These are phyloP conservation scores for Chrysolina haemoptera DNA, from an alignment of 2,888 invertebrate genomes.

Conservation along the genomic window DNA sequence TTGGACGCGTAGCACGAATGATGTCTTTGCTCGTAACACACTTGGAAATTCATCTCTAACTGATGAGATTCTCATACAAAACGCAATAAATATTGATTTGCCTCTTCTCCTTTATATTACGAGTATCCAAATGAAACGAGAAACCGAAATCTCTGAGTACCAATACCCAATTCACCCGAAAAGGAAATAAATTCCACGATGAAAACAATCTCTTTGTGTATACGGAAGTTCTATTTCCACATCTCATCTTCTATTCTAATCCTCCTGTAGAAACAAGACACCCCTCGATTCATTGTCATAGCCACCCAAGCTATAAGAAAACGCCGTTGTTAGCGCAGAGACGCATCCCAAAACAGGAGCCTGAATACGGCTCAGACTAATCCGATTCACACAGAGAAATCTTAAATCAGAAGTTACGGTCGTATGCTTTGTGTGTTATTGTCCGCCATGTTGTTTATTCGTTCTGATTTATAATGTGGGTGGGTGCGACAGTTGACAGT, in stretches of 20 bases:
- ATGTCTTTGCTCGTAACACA: no score
- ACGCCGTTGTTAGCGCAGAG: slow-evolving; percentile 46
- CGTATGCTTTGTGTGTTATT: slow-evolving; percentile 62
- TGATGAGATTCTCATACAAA: no score
- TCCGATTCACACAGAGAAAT: slow-evolving; percentile 65
- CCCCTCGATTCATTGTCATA: slow-evolving; percentile 39
- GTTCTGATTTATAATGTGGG: slow-evolving; percentile 62
- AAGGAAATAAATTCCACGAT: slow-evolving; percentile 7
- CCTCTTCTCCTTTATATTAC: no score
- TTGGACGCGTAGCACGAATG: no score
- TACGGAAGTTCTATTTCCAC: slow-evolving; percentile 3
- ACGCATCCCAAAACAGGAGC: slow-evolving; percentile 56
- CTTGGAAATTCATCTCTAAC: no score
- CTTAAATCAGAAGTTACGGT: slow-evolving; percentile 67
- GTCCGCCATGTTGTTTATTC: slow-evolving; percentile 66
- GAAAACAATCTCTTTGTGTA: slow-evolving; percentile 8
- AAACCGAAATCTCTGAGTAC: not conserved
- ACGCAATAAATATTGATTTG: no score
- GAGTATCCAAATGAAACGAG: no score
- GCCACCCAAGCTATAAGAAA: slow-evolving; percentile 44
- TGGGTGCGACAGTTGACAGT: slow-evolving; percentile 46
- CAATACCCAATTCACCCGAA: not conserved
- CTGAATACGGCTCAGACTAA: slow-evolving; percentile 63
- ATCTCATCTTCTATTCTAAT: slow-evolving; percentile 30
- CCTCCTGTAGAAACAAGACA: slow-evolving; percentile 29